These are phyloP conservation scores for Rotaria sp. DNA, from an alignment of 2,888 invertebrate species.

Conservation along the genomic window DNA sequence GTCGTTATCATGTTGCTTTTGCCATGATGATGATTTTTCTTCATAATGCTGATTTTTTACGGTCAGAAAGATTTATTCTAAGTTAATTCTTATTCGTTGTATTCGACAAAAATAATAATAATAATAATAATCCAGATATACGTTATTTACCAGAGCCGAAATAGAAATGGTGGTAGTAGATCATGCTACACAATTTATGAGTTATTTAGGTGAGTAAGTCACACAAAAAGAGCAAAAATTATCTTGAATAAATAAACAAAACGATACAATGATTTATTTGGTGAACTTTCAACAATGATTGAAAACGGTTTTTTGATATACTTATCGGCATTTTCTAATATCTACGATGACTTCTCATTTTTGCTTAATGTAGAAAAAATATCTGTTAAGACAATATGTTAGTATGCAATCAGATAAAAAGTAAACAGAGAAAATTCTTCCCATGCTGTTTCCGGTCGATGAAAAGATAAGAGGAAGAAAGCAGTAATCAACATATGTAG, in stretches of 20 bases:
- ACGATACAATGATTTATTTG: neutral
- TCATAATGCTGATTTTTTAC: neutral
- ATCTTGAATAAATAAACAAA: neutral
- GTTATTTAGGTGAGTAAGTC: neutral
- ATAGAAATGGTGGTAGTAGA: neutral
- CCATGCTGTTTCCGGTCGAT: neutral
- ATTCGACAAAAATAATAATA: neutral
- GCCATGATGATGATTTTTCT: neutral
- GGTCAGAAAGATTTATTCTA: neutral
- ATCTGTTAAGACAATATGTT: neutral
- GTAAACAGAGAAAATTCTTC: neutral
- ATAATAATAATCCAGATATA: neutral
- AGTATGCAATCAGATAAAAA: neutral
- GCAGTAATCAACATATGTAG: neutral
- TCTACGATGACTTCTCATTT: neutral
- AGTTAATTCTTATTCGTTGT: neutral
- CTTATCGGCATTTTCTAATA: neutral
- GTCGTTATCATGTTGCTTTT: neutral
- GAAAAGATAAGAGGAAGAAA: neutral
- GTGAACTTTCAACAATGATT: neutral
- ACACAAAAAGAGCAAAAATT: neutral
- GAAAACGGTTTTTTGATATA: neutral
- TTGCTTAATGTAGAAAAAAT: neutral
- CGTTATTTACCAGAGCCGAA: neutral
- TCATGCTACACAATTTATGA: neutral